Evolutionary conservation across 2,888 invertebrate genomes (phyloP).

Genomic region (Rotaria sp.): DNA sequence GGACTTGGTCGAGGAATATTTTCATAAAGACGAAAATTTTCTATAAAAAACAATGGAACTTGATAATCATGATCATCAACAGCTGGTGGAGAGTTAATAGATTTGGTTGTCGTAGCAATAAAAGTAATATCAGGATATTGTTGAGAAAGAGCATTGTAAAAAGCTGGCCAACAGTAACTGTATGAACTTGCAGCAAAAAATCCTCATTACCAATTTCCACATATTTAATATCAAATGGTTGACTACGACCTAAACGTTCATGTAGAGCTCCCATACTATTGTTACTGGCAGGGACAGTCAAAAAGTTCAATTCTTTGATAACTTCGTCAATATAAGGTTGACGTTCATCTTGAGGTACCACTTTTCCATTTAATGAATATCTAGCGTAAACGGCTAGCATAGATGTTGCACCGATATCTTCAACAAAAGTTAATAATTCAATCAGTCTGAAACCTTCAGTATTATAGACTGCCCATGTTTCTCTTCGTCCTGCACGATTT

Average conservation of each 20-base stretch:
- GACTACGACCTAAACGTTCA: neutral
- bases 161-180: neutral
- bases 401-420: neutral
- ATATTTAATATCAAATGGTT: neutral
- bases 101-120: neutral
- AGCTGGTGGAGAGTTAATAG: neutral
- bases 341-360: neutral
- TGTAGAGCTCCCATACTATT: neutral
- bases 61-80: neutral
- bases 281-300: neutral
- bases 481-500: neutral
- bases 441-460: neutral
- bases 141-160: neutral
- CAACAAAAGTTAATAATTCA: neutral
- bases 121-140: neutral
- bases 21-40: conserved; percentile 6
- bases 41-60: neutral
- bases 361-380: neutral
- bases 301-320: neutral
- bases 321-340: neutral
- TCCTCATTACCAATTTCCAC: neutral
- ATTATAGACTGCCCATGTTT: neutral
- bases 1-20: neutral
- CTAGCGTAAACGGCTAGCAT: neutral
- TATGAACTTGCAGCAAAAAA: neutral